Percentiles rank a stretch among this genome's conserved stretches.
phyloP scores from a whole-genome alignment of 2,888 invertebrate genomes.

The Phytoseiulus persimilis region DNA sequence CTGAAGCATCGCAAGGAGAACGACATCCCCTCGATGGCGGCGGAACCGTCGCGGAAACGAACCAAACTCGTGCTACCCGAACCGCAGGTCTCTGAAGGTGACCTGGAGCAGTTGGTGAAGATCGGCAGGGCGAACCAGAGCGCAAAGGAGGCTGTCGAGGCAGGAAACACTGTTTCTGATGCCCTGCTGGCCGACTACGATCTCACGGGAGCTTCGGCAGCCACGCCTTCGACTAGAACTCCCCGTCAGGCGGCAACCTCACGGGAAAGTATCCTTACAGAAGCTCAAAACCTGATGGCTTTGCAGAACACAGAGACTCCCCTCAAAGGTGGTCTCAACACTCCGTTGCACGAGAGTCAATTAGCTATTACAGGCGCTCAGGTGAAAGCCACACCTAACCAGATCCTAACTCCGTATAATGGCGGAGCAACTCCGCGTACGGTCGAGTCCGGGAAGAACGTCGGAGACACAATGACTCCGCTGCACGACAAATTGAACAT shows the following conservation, averaged over 20 bases:
- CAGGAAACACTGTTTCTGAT: conserved; percentile 68
- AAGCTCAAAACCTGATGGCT: conserved; percentile 98
- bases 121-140: conserved; percentile 61
- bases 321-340: conserved; percentile 86
- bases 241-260: conserved; percentile 78
- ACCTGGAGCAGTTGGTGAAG: conserved; percentile 64
- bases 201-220: conserved; percentile 60
- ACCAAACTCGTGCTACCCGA: conserved; percentile 91
- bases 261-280: conserved; percentile 65
- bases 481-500: conserved; percentile 88
- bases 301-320: conserved; percentile 95
- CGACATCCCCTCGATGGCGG: conserved; percentile 60
- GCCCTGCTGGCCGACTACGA: conserved; percentile 84
- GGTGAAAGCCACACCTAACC: conserved; percentile 69
- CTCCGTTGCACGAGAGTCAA: conserved; percentile 79
- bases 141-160: conserved; percentile 67
- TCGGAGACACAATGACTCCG: conserved; percentile 56
- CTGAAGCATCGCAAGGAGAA: conserved; percentile 90
- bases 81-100: conserved; percentile 87
- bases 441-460: conserved; percentile 9
- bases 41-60: conserved; percentile 77
- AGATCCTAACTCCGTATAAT: conserved; percentile 41
- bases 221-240: conserved; percentile 55
- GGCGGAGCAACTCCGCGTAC: conserved; percentile 41
- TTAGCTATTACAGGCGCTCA: conserved; percentile 57